Percentiles rank a stretch among this genome's conserved stretches.
These are phyloP conservation scores for Procambarus virginalis DNA, from an alignment of 1,140 invertebrate species.

Conservation along the genomic window DNA sequence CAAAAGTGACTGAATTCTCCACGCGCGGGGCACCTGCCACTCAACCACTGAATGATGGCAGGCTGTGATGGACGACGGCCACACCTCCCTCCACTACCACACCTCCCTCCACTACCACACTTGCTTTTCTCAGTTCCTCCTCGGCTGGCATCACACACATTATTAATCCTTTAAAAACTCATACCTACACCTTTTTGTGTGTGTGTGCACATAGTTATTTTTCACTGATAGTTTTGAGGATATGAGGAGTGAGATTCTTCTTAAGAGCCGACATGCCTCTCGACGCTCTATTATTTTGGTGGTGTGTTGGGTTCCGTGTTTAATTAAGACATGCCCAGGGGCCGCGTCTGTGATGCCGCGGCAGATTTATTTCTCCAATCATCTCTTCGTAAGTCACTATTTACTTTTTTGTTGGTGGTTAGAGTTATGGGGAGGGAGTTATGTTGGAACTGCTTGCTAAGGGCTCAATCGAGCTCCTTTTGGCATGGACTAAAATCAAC, in stretches of 20 bases:
- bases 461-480: neutral
- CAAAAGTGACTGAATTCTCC: neutral
- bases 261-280: neutral
- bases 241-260: too few species aligned
- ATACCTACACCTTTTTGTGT: too few species aligned
- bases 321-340: neutral
- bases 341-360: neutral
- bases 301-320: neutral
- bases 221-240: too few species aligned
- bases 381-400: neutral
- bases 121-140: neutral
- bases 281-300: neutral
- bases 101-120: neutral
- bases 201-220: too few species aligned
- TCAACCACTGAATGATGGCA: neutral
- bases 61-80: neutral
- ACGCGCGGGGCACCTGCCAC: neutral
- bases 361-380: neutral
- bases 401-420: conserved; percentile 2
- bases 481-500: too few species aligned
- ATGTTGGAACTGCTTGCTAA: neutral
- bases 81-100: neutral
- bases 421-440: neutral
- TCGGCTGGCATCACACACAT: too few species aligned
- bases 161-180: too few species aligned